A percentile compares a stretch with the other conserved stretches of the same genome.
These are phyloP conservation scores for Xestoiulus laeticollis DNA, from an alignment of 2,888 invertebrate genomes.

Conservation along the genomic window DNA sequence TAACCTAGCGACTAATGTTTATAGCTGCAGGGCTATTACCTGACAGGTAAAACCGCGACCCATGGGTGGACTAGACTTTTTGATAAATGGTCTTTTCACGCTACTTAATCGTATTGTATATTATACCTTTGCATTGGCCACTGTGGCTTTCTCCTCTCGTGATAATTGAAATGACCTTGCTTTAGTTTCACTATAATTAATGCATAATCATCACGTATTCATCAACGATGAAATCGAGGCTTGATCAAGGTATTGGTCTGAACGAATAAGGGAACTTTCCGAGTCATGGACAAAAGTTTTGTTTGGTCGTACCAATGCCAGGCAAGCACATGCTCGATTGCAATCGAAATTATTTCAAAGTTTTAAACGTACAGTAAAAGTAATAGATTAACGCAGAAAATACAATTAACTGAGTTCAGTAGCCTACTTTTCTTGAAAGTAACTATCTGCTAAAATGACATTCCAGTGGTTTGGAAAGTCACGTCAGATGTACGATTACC, in stretches of 20 bases:
- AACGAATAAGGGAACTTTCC: neutral
- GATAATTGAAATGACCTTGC: slow-evolving; percentile 40
- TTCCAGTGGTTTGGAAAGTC: neutral
- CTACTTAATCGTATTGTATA: neutral
- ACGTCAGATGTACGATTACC: neutral
- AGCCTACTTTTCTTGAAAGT: neutral
- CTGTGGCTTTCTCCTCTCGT: neutral
- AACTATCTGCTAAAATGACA: neutral
- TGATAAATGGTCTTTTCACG: neutral
- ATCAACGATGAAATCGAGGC: neutral
- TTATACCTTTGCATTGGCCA: neutral
- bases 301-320: slow-evolving; percentile 29
- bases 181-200: slow-evolving; percentile 31
- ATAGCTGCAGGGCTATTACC: neutral
- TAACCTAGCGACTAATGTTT: neutral
- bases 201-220: slow-evolving; percentile 43
- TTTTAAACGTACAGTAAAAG: neutral
- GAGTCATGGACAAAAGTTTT: neutral
- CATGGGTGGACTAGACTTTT: neutral
- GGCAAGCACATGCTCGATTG: slow-evolving; percentile 22
- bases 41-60: neutral
- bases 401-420: neutral
- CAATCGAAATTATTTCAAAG: neutral
- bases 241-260: neutral
- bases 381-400: neutral